Percentiles rank a stretch among this genome's conserved stretches.
These are phyloP conservation scores for Saimiri boliviensis DNA, from an alignment of 2,113 vertebrate genomes.

Conservation along the genomic window DNA sequence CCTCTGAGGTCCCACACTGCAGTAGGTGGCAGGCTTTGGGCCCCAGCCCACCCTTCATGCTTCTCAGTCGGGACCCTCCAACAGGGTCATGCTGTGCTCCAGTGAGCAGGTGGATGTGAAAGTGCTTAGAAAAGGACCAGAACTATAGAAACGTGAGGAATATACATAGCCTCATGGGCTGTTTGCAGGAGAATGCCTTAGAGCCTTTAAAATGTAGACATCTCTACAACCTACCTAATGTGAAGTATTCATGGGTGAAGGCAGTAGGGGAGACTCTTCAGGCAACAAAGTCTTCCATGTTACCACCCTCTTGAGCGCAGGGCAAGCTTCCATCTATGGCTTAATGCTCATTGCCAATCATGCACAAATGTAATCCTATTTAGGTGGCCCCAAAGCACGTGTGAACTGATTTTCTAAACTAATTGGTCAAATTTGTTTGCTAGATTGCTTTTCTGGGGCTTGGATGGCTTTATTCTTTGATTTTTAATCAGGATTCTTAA, in stretches of 20 bases:
- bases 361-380: neutral
- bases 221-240: neutral
- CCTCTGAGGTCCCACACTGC: neutral
- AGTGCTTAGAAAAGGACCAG: neutral
- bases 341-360: neutral
- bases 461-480: neutral
- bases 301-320: neutral
- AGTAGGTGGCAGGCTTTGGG: neutral
- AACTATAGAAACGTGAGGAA: neutral
- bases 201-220: neutral
- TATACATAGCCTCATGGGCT: neutral
- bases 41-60: accelerated
- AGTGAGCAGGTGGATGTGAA: neutral
- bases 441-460: neutral
- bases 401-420: slow-evolving; percentile 23
- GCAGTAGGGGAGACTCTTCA: neutral
- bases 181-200: neutral
- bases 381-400: neutral
- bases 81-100: neutral
- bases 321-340: neutral
- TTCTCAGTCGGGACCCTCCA: neutral
- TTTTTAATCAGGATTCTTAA: slow-evolving; percentile 8
- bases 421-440: neutral
- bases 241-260: neutral
- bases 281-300: neutral